A percentile compares a stretch with the other conserved stretches of the same genome.
These are phyloP conservation scores for Calameuta idolon DNA, from an alignment of 2,888 invertebrate genomes.

Conservation along the genomic window DNA sequence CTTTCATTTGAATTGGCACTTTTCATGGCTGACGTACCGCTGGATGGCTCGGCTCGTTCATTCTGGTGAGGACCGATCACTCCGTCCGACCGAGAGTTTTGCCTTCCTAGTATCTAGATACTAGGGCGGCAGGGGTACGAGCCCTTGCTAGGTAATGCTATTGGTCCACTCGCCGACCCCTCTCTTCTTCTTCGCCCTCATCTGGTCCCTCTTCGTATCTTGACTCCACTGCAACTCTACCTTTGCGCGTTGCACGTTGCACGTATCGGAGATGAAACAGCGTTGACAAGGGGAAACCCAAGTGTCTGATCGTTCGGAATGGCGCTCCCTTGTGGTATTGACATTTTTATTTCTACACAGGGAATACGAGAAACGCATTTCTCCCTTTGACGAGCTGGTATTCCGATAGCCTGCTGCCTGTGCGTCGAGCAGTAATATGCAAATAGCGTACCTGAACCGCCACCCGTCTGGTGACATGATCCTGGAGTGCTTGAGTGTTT, in stretches of 20 bases:
- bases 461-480: constrained; percentile 43
- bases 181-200: no score
- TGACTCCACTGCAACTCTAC: neutral
- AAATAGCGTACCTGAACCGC: constrained; percentile 55
- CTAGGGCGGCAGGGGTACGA: no score
- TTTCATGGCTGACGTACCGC: neutral
- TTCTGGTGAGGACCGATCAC: neutral
- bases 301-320: no score
- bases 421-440: constrained; percentile 55
- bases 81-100: neutral
- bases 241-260: neutral
- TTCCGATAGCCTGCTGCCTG: constrained; percentile 56
- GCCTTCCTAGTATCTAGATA: neutral
- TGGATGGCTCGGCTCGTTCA: neutral
- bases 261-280: neutral
- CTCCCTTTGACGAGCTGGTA: constrained; percentile 41
- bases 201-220: neutral
- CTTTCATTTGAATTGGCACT: neutral
- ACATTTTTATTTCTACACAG: constrained; percentile 48
- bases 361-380: constrained; percentile 43
- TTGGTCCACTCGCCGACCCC: neutral
- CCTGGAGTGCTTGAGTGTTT: constrained; percentile 27
- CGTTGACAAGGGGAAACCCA: neutral
- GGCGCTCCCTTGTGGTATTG: constrained; percentile 34
- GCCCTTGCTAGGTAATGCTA: neutral